These are phyloP conservation scores for Mystacornis crossleyi DNA, from an alignment of 2,113 vertebrate species.

Conservation along the genomic window DNA sequence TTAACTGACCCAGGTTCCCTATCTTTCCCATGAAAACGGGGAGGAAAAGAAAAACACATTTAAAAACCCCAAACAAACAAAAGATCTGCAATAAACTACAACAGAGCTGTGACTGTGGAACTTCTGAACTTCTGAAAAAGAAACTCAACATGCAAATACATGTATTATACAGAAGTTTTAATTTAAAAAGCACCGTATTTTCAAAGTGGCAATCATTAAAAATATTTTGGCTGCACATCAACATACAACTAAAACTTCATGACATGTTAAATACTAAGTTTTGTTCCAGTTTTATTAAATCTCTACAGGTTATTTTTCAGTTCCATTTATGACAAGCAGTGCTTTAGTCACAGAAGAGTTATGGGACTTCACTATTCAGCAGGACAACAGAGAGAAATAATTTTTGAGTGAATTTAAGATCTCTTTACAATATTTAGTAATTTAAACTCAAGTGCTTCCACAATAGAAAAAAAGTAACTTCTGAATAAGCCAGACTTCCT, in stretches of 20 bases:
- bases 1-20: neutral
- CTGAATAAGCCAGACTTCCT: neutral
- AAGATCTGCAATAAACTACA: neutral
- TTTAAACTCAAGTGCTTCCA: neutral
- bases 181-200: neutral
- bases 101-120: neutral
- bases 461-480: neutral
- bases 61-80: neutral
- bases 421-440: neutral
- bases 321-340: neutral
- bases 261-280: neutral
- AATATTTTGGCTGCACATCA: neutral
- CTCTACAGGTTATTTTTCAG: neutral
- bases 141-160: neutral
- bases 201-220: neutral
- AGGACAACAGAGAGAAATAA: neutral
- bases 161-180: neutral
- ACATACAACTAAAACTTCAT: neutral
- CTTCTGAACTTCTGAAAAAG: neutral
- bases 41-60: neutral
- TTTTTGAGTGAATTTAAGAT: neutral
- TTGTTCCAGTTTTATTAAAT: neutral
- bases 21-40: neutral
- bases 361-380: neutral
- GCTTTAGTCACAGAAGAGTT: neutral